A percentile compares a stretch with the other conserved stretches of the same genome.
Conservation (phyloP, 2,797 vertebrate species). For the Syngnathus rostellatus region DNA sequence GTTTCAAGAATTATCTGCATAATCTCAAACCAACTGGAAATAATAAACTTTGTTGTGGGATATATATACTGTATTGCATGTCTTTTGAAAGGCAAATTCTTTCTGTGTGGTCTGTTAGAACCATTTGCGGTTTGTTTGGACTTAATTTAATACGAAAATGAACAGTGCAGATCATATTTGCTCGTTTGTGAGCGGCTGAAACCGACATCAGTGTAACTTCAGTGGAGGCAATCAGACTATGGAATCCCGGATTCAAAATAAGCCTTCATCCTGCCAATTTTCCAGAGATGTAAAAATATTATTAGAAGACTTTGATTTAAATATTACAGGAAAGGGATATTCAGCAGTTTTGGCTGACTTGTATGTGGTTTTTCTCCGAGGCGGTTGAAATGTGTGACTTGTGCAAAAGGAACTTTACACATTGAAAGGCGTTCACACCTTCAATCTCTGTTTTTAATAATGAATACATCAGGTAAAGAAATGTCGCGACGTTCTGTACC, state of each 20-base stretch:
- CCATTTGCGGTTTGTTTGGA: not conserved
- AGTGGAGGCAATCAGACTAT: not conserved
- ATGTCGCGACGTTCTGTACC: too few species aligned
- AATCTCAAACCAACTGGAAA: constrained; percentile 9
- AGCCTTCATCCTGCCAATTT: constrained; percentile 5
- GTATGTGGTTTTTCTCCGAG: constrained; percentile 25
- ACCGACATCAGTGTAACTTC: not conserved
- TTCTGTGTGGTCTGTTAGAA: constrained; percentile 4
- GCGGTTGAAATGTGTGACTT: constrained; percentile 39
- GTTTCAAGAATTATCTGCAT: constrained; percentile 5
- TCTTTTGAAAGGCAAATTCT: not conserved
- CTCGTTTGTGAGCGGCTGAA: not conserved
- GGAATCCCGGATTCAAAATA: not conserved
- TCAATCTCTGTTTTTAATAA: constrained; percentile 10
- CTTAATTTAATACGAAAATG: constrained; percentile 3
- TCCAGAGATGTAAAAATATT: constrained; percentile 14
- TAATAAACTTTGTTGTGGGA: not conserved
- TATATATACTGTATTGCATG: too few species aligned
- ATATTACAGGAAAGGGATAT: constrained; percentile 15
- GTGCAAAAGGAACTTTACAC: constrained; percentile 23
- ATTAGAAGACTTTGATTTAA: constrained; percentile 20
- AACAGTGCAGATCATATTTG: not conserved
- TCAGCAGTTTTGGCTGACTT: not conserved
- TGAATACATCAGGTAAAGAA: not conserved
- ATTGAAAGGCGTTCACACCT: constrained; percentile 11